Evolutionary conservation across 2,797 vertebrate species (phyloP).

Genomic region (Enteromius radiatus): DNA sequence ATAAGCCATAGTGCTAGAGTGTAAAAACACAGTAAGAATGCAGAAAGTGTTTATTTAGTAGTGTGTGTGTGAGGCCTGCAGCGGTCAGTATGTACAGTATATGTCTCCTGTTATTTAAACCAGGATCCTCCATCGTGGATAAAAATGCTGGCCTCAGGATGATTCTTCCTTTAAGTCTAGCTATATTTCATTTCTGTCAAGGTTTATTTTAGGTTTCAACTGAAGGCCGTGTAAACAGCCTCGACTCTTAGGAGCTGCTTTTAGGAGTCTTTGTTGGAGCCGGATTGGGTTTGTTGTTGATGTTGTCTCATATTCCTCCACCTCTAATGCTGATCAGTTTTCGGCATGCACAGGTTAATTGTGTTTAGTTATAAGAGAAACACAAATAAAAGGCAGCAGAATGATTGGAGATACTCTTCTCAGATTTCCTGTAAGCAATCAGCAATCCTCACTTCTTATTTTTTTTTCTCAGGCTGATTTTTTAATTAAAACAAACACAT

Average conservation of each 20-base stretch:
- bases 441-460: neutral
- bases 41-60: neutral
- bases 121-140: neutral
- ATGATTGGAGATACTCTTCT: slow-evolving; percentile 5
- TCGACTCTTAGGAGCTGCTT: neutral
- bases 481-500: neutral
- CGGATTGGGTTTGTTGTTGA: neutral
- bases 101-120: neutral
- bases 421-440: slow-evolving; percentile 8
- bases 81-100: neutral
- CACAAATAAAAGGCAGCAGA: slow-evolving; percentile 6
- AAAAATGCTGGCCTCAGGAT: neutral
- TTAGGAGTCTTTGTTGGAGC: neutral
- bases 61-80: neutral
- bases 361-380: neutral
- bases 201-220: neutral
- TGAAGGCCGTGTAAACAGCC: neutral
- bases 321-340: neutral
- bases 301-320: neutral
- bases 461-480: neutral
- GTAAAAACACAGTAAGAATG: neutral
- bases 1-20: neutral
- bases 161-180: neutral
- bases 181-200: neutral
- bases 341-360: neutral